phyloP scores from a whole-genome alignment of 2,113 vertebrate species.

The Xenopus borealis region DNA sequence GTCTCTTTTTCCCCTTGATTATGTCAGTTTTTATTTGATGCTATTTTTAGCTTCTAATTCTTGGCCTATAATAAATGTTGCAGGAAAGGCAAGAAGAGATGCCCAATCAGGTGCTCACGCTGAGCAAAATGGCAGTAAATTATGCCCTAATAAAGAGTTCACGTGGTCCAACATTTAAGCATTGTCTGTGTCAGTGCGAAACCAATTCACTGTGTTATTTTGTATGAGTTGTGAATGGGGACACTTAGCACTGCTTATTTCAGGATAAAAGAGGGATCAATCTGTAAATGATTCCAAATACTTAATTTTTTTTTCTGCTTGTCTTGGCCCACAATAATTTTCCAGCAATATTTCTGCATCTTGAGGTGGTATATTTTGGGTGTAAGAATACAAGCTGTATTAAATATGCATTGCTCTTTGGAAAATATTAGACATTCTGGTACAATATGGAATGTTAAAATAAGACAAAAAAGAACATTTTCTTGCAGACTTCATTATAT shows the following conservation, averaged over 20 bases:
- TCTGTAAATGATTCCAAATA: slow-evolving; percentile 8
- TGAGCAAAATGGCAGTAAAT: slow-evolving; percentile 34
- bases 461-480: no score
- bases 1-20: slow-evolving; percentile 4
- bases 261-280: slow-evolving; percentile 1
- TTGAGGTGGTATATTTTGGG: background rate
- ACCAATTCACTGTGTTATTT: slow-evolving; percentile 21
- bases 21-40: background rate
- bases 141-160: slow-evolving; percentile 24
- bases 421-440: background rate
- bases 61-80: slow-evolving; percentile 19
- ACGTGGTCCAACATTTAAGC: slow-evolving; percentile 1
- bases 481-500: no score
- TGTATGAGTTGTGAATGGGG: slow-evolving; percentile 14
- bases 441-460: background rate
- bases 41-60: slow-evolving; percentile 16
- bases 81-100: slow-evolving; percentile 1
- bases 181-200: slow-evolving; percentile 23
- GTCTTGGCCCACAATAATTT: background rate
- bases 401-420: background rate
- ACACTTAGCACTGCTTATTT: slow-evolving; percentile 20
- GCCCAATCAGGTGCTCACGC: slow-evolving; percentile 7
- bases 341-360: background rate
- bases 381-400: background rate
- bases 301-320: background rate